These are phyloP conservation scores for Pelusios castaneus DNA, from an alignment of 2,113 vertebrate genomes.

Conservation along the genomic window DNA sequence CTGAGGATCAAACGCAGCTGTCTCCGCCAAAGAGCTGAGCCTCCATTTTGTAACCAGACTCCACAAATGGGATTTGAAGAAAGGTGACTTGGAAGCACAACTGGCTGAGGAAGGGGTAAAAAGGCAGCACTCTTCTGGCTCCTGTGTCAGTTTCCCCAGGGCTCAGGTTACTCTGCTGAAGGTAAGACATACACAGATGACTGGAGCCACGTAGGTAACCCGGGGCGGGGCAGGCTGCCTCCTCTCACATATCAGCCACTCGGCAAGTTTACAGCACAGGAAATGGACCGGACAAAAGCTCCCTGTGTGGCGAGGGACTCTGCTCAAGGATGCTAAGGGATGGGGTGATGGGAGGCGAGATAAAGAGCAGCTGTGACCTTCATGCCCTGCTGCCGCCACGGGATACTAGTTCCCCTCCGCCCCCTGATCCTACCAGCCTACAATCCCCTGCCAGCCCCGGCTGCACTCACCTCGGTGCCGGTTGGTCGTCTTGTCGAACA, in stretches of 20 bases:
- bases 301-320: slow-evolving; percentile 73
- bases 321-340: slow-evolving; percentile 69
- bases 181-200: slow-evolving; percentile 61
- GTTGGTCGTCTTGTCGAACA: slow-evolving; percentile 99
- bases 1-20: fast-evolving
- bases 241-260: slow-evolving; percentile 72
- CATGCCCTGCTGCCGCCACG: slow-evolving; percentile 20
- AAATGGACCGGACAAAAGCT: slow-evolving; percentile 78
- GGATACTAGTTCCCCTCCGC: neutral
- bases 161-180: slow-evolving; percentile 74
- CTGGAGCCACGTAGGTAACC: slow-evolving; percentile 38
- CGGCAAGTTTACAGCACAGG: slow-evolving; percentile 74
- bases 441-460: neutral
- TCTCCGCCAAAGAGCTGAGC: fast-evolving
- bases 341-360: slow-evolving; percentile 74
- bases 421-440: neutral
- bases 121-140: slow-evolving; percentile 53
- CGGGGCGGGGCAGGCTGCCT: slow-evolving; percentile 4
- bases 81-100: slow-evolving; percentile 63
- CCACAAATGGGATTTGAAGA: neutral
- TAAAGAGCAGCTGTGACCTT: slow-evolving; percentile 75
- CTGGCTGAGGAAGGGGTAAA: slow-evolving; percentile 22
- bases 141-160: slow-evolving; percentile 54
- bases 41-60: slow-evolving; percentile 49
- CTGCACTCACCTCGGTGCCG: slow-evolving; percentile 92